Conservation (phyloP, 2,888 invertebrate genomes). For the Clunio marinus region DNA sequence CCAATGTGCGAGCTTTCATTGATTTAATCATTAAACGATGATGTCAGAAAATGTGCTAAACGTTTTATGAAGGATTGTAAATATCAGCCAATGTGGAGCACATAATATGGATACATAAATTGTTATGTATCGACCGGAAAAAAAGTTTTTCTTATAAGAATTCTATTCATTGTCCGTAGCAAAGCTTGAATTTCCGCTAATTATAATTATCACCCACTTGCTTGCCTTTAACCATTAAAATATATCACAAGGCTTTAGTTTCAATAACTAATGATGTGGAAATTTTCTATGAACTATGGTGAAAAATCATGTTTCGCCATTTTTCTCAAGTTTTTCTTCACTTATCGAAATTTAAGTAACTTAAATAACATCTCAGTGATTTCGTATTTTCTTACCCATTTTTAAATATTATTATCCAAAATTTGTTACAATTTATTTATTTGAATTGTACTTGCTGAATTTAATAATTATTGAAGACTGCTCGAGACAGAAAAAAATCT, state of each 20-base stretch:
- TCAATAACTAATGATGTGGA: not conserved
- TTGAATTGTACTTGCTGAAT: conserved; percentile 22
- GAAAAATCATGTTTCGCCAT: conserved; percentile 38
- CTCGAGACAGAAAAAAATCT: no score
- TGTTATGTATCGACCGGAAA: not conserved
- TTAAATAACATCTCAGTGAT: not conserved
- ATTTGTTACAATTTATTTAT: not conserved
- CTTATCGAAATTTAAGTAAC: not conserved
- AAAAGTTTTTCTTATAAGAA: conserved; percentile 3
- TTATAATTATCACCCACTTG: conserved; percentile 26
- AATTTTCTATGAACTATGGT: conserved; percentile 15
- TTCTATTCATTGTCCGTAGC: not conserved
- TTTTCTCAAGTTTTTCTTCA: conserved; percentile 14
- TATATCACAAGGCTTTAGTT: not conserved
- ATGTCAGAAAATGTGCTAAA: conserved; percentile 18
- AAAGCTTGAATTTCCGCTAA: conserved; percentile 14
- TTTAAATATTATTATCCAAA: conserved; percentile 1
- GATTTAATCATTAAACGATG: not conserved
- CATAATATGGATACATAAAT: not conserved
- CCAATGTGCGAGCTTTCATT: not conserved
- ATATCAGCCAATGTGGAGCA: not conserved
- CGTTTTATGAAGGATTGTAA: not conserved
- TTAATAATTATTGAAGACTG: no score
- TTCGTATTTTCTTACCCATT: conserved; percentile 31
- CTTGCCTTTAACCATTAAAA: not conserved